Evolutionary conservation across 2,797 vertebrate species (phyloP).

Genomic region (Danionella dracula): DNA sequence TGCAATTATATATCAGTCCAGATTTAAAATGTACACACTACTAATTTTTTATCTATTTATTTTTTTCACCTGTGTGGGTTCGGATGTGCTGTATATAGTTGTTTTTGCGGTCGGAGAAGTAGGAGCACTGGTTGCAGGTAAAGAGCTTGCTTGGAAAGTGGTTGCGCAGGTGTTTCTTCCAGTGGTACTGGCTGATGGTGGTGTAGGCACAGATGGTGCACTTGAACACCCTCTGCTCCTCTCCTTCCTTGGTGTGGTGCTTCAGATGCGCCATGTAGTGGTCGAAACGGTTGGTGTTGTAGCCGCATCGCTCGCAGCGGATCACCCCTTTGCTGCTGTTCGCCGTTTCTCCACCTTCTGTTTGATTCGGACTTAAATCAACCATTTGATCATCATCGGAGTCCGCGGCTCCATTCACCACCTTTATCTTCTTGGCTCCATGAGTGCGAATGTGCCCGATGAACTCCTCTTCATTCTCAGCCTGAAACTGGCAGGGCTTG

Average conservation of each 20-base stretch:
- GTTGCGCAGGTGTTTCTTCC: conserved; percentile 97
- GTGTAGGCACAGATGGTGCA: conserved; percentile 94
- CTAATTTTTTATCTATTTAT: too few relatives aligned
- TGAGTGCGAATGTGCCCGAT: conserved; percentile 87
- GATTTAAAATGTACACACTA: too few relatives aligned
- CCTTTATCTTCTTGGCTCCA: conserved; percentile 86
- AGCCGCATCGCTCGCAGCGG: conserved; percentile 90
- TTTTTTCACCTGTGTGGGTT: conserved; percentile 96
- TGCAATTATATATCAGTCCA: too few relatives aligned
- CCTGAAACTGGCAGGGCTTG: conserved; percentile 91
- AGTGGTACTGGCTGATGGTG: conserved; percentile 96
- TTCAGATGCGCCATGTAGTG: conserved; percentile 96
- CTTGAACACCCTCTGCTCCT: conserved; percentile 63
- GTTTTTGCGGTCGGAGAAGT: conserved; percentile 97
- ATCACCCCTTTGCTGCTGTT: conserved; percentile 88
- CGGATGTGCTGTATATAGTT: conserved; percentile 98
- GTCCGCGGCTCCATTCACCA: conserved; percentile 82
- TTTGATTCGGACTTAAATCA: conserved; percentile 47
- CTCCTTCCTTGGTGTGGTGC: conserved; percentile 89
- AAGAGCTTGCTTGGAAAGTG: conserved; percentile 97
- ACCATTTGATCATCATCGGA: conserved; percentile 72
- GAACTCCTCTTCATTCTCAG: conserved; percentile 84
- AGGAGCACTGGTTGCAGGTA: conserved; percentile 92
- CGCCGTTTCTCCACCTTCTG: conserved; percentile 60
- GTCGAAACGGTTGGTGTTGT: conserved; percentile 96